Percentiles rank a stretch among this genome's conserved stretches.
Conservation (phyloP, 2,888 invertebrate genomes). For the Hirtodrosophila trivittata region DNA sequence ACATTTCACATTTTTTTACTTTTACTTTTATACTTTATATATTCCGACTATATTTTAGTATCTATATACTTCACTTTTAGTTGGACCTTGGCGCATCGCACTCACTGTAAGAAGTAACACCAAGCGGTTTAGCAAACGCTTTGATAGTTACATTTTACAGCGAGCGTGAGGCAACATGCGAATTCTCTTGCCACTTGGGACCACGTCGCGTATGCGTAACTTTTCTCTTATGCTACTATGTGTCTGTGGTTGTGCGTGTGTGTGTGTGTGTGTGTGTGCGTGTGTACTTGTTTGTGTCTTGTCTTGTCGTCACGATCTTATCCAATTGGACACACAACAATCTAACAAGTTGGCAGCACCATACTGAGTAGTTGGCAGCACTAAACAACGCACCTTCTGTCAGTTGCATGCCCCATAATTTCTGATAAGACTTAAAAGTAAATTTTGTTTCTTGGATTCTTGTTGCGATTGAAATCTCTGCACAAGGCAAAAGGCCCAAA, state of each 20-base stretch:
- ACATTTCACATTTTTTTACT: slow-evolving; percentile 1
- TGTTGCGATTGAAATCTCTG: slow-evolving; percentile 53
- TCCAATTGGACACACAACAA: too few species aligned
- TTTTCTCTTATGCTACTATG: slow-evolving; percentile 3
- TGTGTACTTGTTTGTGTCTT: not conserved
- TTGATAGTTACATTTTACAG: slow-evolving; percentile 95
- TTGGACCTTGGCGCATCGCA: slow-evolving; percentile 84
- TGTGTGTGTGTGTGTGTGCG: slow-evolving; percentile 4
- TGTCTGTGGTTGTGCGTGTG: not conserved
- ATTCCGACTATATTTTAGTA: too few species aligned
- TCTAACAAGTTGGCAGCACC: not conserved
- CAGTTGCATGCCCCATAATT: slow-evolving; percentile 30
- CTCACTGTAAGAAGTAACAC: slow-evolving; percentile 99
- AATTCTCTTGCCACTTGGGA: slow-evolving; percentile 5
- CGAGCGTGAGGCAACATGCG: slow-evolving; percentile 85
- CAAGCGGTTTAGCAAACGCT: slow-evolving; percentile 91
- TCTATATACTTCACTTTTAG: slow-evolving; percentile 5
- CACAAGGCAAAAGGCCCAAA: too few species aligned
- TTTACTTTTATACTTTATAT: slow-evolving; percentile 4
- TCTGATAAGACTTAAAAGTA: not conserved
- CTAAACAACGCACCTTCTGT: slow-evolving; percentile 14
- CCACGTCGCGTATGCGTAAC: slow-evolving; percentile 42
- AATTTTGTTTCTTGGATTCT: not conserved
- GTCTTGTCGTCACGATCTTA: not conserved
- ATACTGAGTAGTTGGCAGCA: not conserved